Conservation (phyloP, 2,797 vertebrate genomes). For the Chelonia mydas region DNA sequence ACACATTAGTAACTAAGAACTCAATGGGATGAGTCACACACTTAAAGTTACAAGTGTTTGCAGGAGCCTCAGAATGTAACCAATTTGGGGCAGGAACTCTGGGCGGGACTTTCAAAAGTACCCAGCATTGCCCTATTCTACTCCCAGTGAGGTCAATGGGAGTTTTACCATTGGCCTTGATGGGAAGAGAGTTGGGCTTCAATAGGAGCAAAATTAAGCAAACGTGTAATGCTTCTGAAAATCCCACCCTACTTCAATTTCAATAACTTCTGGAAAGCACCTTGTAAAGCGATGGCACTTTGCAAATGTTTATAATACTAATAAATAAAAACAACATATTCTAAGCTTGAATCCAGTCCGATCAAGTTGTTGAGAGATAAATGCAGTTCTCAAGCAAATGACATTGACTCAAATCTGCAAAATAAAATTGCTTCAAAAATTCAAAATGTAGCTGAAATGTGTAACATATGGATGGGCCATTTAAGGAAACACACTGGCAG, state of each 20-base stretch:
- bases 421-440: neutral
- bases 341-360: neutral
- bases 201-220: neutral
- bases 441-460: neutral
- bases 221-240: neutral
- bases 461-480: neutral
- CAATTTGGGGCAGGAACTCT: neutral
- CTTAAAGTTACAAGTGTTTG: neutral
- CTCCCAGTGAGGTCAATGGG: neutral
- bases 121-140: neutral
- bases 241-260: neutral
- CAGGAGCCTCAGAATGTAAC: neutral
- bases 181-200: neutral
- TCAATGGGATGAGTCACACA: neutral
- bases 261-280: neutral
- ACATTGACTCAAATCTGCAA: rapidly evolving
- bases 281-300: neutral
- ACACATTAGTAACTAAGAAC: neutral
- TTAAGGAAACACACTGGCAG: neutral
- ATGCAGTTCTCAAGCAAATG: neutral
- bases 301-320: neutral
- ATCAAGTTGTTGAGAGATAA: neutral
- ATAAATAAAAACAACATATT: neutral
- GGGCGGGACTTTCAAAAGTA: neutral
- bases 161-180: neutral